Conservation (phyloP, 2,113 vertebrate species). For the Climacteris rufus region DNA sequence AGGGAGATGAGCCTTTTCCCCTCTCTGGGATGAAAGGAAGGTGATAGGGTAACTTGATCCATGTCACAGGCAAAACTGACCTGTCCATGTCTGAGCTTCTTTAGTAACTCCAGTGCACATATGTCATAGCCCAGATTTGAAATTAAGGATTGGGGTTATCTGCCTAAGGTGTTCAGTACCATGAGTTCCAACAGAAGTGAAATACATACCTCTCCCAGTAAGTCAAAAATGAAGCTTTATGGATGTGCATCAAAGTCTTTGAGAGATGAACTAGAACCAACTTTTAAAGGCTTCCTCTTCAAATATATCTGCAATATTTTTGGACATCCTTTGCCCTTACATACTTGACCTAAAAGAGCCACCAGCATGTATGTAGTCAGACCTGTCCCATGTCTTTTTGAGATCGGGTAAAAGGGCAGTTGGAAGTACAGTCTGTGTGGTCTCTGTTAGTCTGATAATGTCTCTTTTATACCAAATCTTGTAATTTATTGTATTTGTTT, state of each 20-base stretch:
- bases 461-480: neutral
- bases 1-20: neutral
- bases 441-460: neutral
- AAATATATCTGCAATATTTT: neutral
- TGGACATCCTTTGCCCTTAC: neutral
- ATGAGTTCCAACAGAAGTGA: neutral
- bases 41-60: neutral
- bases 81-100: neutral
- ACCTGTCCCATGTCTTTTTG: neutral
- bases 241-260: neutral
- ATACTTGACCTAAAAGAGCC: neutral
- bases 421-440: neutral
- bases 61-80: neutral
- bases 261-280: neutral
- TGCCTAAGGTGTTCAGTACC: neutral
- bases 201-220: neutral
- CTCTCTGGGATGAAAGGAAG: neutral
- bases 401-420: neutral
- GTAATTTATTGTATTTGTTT: neutral
- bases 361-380: neutral
- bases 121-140: neutral
- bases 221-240: neutral
- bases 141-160: neutral
- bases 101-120: neutral
- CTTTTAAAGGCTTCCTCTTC: neutral